These are phyloP conservation scores for Galaxea fascicularis DNA, from an alignment of 92 coral and sea anemone species.

Conservation along the genomic window DNA sequence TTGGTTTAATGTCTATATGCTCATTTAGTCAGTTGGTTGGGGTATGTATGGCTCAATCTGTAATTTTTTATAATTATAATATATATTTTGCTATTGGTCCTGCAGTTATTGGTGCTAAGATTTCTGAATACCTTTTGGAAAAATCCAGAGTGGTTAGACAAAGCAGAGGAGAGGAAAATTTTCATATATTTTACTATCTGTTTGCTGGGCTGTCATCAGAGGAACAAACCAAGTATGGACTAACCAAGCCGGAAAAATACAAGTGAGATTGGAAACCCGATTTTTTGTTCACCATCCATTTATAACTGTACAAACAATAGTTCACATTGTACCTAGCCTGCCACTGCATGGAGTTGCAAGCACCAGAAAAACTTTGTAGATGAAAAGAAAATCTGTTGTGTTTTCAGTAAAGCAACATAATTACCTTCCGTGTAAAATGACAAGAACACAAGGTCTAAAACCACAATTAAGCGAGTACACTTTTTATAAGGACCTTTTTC, in stretches of 20 bases:
- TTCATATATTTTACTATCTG: conserved; percentile 86
- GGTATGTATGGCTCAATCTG: neutral
- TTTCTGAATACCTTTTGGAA: conserved; percentile 90
- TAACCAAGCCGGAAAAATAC: conserved; percentile 79
- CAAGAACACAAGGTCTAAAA: too few species aligned
- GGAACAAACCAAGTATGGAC: conserved; percentile 75
- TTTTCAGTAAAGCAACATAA: too few species aligned
- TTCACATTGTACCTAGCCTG: too few species aligned
- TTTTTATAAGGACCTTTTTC: too few species aligned
- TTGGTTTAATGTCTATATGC: neutral
- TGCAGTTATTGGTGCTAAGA: conserved; percentile 87
- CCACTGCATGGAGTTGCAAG: too few species aligned
- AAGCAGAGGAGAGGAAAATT: conserved; percentile 83
- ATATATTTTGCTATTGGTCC: neutral
- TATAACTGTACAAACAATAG: neutral
- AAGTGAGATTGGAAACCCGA: conserved; percentile 44
- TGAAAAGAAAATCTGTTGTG: too few species aligned
- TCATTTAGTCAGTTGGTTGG: neutral
- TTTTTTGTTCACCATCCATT: neutral
- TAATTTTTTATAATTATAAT: neutral
- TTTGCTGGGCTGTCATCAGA: conserved; percentile 84
- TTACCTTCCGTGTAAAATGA: too few species aligned
- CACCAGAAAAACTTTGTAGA: too few species aligned
- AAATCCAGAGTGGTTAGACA: conserved; percentile 84
- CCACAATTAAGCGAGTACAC: too few species aligned